phyloP scores from a whole-genome alignment of 2,797 vertebrate species.

The Enoplosus armatus region DNA sequence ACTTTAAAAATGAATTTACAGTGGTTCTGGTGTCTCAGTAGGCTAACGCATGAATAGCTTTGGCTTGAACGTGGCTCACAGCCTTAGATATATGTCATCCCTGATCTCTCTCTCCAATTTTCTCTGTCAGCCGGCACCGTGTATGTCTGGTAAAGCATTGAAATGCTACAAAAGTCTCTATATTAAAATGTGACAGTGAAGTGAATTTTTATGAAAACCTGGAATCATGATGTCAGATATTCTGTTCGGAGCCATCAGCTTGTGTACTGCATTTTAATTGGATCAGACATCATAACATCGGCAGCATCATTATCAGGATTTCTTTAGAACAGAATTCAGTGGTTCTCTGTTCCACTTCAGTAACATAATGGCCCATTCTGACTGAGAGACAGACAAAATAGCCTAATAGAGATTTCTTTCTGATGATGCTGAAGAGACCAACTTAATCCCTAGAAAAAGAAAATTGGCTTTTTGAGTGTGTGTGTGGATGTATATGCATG shows the following conservation, averaged over 20 bases:
- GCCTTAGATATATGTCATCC: constrained; percentile 51
- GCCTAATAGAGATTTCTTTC: constrained; percentile 69
- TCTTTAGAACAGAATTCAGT: constrained; percentile 48
- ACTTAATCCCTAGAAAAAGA: constrained; percentile 66
- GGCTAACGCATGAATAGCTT: constrained; percentile 44
- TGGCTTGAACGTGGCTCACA: constrained; percentile 26
- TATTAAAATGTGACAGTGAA: constrained; percentile 40
- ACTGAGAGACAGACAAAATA: constrained; percentile 52
- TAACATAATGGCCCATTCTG: constrained; percentile 61
- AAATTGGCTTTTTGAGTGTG: constrained; percentile 55
- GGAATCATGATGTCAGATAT: constrained; percentile 49
- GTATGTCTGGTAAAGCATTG: constrained; percentile 23
- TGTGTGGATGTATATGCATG: constrained; percentile 7
- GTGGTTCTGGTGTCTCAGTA: constrained; percentile 39
- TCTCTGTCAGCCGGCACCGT: constrained; percentile 24
- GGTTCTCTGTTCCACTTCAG: constrained; percentile 70
- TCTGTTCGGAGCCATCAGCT: constrained; percentile 30
- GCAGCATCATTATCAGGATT: constrained; percentile 63
- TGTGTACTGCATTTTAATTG: constrained; percentile 66
- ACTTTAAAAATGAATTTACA: constrained; percentile 38
- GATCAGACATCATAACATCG: constrained; percentile 63
- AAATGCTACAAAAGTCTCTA: constrained; percentile 33
- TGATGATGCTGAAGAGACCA: constrained; percentile 70
- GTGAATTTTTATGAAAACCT: constrained; percentile 43
- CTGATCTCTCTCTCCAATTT: constrained; percentile 53